Percentiles rank a stretch among this genome's conserved stretches.
Evolutionary conservation across 1,140 invertebrate genomes (phyloP).

Genomic region (Archegozetes longisetosus): DNA sequence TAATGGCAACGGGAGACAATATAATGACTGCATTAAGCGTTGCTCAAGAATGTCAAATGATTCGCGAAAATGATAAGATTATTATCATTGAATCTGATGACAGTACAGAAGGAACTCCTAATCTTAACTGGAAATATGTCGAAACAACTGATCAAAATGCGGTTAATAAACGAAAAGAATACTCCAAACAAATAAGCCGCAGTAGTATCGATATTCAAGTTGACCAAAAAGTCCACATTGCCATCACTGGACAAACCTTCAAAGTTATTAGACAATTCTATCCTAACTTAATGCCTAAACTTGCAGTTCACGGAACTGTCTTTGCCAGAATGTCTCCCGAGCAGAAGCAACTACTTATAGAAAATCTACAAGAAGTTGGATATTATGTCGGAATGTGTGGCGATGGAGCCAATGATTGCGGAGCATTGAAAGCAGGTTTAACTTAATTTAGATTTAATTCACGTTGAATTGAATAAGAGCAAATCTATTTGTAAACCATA

Average conservation of each 20-base stretch:
- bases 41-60: slow-evolving; percentile 82
- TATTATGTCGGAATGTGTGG: slow-evolving; percentile 73
- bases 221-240: slow-evolving; percentile 45
- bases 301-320: slow-evolving; percentile 62
- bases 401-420: slow-evolving; percentile 93
- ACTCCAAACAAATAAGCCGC: neutral
- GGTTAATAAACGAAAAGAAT: neutral
- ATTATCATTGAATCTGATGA: slow-evolving; percentile 34
- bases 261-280: slow-evolving; percentile 50
- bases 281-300: slow-evolving; percentile 46
- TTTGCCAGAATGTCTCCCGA: slow-evolving; percentile 94
- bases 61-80: slow-evolving; percentile 48
- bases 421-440: slow-evolving; percentile 28
- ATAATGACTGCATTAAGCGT: slow-evolving; percentile 89
- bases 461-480: too few relatives aligned
- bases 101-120: neutral
- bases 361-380: slow-evolving; percentile 61
- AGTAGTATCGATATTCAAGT: neutral
- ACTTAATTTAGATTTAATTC: too few relatives aligned
- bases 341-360: slow-evolving; percentile 83
- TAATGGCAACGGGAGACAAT: slow-evolving; percentile 99
- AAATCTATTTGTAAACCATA: slow-evolving; percentile 5
- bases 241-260: slow-evolving; percentile 60
- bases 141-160: neutral
- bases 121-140: neutral